A percentile compares a stretch with the other conserved stretches of the same genome.
These are phyloP conservation scores for Bujurquina vittata DNA, from an alignment of 2,113 vertebrate species.

Conservation along the genomic window DNA sequence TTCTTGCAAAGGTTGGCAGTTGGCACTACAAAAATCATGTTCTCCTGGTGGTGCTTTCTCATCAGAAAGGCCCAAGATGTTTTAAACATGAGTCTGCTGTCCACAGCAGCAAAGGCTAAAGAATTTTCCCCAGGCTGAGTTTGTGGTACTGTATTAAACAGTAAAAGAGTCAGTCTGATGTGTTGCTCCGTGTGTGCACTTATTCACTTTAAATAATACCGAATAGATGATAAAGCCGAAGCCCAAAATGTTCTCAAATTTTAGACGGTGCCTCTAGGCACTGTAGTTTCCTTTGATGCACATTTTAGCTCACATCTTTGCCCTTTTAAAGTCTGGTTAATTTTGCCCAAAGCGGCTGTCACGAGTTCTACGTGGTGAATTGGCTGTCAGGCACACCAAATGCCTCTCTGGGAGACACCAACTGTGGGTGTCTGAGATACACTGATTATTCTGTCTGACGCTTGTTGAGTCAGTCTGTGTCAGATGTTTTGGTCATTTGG, in stretches of 20 bases:
- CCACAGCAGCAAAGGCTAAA: neutral
- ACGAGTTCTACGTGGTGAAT: slow-evolving; percentile 3
- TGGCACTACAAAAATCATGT: neutral
- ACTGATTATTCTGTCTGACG: slow-evolving; percentile 36
- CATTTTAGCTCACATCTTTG: neutral
- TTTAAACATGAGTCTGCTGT: neutral
- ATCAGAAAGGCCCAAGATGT: neutral
- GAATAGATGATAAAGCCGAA: neutral
- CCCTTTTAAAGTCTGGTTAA: neutral
- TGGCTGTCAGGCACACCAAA: slow-evolving; percentile 38
- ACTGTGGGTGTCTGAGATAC: slow-evolving; percentile 26
- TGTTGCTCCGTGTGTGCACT: neutral
- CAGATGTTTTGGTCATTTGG: neutral
- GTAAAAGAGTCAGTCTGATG: neutral
- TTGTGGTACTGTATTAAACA: neutral
- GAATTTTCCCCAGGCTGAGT: neutral
- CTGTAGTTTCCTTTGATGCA: neutral
- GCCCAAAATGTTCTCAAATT: neutral
- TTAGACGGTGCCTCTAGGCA: neutral
- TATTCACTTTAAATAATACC: neutral
- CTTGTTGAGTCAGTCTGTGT: slow-evolving; percentile 44
- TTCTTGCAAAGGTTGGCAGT: neutral
- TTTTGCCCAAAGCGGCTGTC: slow-evolving; percentile 25
- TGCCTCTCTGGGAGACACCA: slow-evolving; percentile 32
- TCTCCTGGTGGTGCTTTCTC: neutral